Evolutionary conservation across 2,888 invertebrate genomes (phyloP), one percentile per base, ranked within the genome.

Genomic region (Ormyrus nitidulus): DNA sequence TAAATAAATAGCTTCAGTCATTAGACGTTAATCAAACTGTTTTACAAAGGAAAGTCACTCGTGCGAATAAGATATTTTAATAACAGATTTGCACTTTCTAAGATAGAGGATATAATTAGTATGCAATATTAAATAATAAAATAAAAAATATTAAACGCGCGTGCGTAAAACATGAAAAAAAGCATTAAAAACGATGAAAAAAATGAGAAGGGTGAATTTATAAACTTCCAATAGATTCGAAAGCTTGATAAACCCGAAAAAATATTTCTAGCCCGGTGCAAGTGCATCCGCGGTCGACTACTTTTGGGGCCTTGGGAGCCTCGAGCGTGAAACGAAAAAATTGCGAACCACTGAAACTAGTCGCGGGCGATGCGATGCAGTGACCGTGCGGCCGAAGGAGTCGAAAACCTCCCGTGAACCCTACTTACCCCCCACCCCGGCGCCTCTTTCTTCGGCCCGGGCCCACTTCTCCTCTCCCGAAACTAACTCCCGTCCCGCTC

Each of bases 361-460:
- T 88, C 86, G 86, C 85, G 86, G 56, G 70, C 69, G 80, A 79
- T 54, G 81, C 81, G 77, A 72, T 65, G 72, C 77, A 70, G 86
- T 85, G 86, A 85, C 85, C 85, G 84, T 78, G 81, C 84, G 85
- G 86, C 84, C 87, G 85, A 86, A 88, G 88, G 88, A 90, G 90
- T 90, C 90, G 90, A 90, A 90, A 90, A 90, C 90, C 90, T 90
- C 89, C 86, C 86, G 88, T 90, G 90, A 90, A 90, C 90, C 90
- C 89, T 90, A 90, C 90, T 88, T 90, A 88, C 90, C 90, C 89
- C 90, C 90, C 90, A 89, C 82, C 64, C 64, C 49, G 9, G 46
- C 51, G 56, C 10, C 66, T 82, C 69, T 72, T 86, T 87, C 86
- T 86, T 88, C 88, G 85, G 84, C 78, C 84, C 80, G 87, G 86